Conservation (phyloP, 2,888 invertebrate species). For the Pachliopta kotzebuea region DNA sequence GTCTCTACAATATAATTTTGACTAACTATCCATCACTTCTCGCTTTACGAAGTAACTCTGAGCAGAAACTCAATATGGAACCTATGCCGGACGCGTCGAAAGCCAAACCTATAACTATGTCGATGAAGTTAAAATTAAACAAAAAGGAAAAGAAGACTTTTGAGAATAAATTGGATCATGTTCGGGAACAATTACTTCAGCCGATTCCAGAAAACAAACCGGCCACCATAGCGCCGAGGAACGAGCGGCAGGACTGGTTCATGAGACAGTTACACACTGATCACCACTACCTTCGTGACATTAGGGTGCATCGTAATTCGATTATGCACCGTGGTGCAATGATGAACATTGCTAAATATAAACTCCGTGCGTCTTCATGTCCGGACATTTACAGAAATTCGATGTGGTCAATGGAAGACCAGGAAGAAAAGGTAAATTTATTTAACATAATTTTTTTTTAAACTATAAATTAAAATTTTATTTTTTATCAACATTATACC, state of each 20-base stretch:
- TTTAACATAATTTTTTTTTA: background rate
- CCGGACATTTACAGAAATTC: slow-evolving; percentile 94
- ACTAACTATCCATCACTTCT: slow-evolving; percentile 87
- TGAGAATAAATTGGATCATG: slow-evolving; percentile 64
- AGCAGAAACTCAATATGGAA: slow-evolving; percentile 78
- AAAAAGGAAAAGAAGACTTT: slow-evolving; percentile 57
- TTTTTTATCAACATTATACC: no score
- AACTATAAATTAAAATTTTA: background rate
- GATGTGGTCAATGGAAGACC: slow-evolving; percentile 90
- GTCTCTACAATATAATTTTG: slow-evolving; percentile 84
- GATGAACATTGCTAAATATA: slow-evolving; percentile 91
- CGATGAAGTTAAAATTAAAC: slow-evolving; percentile 79
- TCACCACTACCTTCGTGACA: slow-evolving; percentile 85
- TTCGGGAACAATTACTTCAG: slow-evolving; percentile 63
- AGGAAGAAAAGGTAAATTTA: slow-evolving; percentile 79
- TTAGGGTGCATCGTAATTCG: slow-evolving; percentile 88
- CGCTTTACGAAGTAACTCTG: slow-evolving; percentile 82
- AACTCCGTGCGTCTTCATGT: slow-evolving; percentile 93
- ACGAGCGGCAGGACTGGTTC: slow-evolving; percentile 63
- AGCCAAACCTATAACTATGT: slow-evolving; percentile 82
- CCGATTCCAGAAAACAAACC: slow-evolving; percentile 70
- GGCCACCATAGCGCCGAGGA: slow-evolving; percentile 51
- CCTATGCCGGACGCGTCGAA: slow-evolving; percentile 50
- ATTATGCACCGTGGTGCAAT: slow-evolving; percentile 94
- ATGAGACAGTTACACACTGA: slow-evolving; percentile 78